Percentiles rank a stretch among this genome's conserved stretches.
Evolutionary conservation across 1,140 invertebrate genomes (phyloP).

Genomic region (Trichonephila clavata): DNA sequence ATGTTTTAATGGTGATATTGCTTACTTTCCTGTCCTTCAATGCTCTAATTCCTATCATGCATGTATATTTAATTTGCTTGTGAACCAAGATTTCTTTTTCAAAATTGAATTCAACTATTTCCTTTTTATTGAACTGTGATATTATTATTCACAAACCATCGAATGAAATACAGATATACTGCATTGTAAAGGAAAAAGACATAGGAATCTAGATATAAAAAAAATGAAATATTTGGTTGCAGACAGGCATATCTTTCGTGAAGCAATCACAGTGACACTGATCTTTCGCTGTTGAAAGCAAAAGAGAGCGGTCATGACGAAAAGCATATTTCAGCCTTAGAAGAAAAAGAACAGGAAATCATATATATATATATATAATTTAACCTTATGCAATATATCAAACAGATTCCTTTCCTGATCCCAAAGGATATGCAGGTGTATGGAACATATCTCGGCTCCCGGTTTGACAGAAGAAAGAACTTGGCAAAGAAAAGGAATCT

Average conservation of each 20-base stretch:
- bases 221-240: not conserved
- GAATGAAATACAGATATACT: too few species aligned
- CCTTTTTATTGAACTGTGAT: too few species aligned
- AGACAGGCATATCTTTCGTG: not conserved
- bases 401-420: not conserved
- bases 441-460: not conserved
- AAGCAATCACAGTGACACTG: not conserved
- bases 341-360: not conserved
- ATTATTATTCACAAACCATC: too few species aligned
- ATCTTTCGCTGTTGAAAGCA: not conserved
- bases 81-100: too few species aligned
- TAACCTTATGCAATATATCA: not conserved
- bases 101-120: too few species aligned
- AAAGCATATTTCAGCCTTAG: not conserved
- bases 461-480: not conserved
- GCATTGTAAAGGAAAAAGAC: too few species aligned
- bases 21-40: too few species aligned
- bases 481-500: not conserved
- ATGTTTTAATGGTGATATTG: too few species aligned
- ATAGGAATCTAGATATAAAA: too few species aligned
- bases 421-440: not conserved
- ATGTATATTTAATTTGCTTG: too few species aligned
- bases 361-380: not conserved
- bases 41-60: too few species aligned
- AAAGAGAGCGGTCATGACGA: not conserved